Evolutionary conservation across 2,113 vertebrate species (phyloP).

Genomic region (Crocuta crocuta): DNA sequence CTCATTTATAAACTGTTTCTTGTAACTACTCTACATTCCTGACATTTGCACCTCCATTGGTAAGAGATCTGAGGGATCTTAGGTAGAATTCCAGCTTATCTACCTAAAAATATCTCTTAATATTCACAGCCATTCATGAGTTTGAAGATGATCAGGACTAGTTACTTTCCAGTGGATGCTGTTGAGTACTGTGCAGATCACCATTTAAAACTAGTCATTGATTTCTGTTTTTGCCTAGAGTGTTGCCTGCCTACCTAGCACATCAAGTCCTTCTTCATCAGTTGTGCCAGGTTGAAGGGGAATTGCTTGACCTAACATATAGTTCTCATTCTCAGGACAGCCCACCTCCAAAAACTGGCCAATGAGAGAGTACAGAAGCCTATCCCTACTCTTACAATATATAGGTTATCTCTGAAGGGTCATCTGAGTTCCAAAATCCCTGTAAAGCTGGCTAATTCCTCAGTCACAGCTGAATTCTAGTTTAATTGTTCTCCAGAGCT

Average conservation of each 20-base stretch:
- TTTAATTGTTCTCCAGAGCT: not conserved
- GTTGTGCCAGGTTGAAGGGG: not conserved
- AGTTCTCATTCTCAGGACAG: accelerated
- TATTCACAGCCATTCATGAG: not conserved
- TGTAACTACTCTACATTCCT: not conserved
- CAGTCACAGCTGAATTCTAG: not conserved
- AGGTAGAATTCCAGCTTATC: not conserved
- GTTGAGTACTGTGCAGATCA: not conserved
- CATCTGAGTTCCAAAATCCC: not conserved
- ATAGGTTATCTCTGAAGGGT: not conserved
- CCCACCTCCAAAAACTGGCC: not conserved
- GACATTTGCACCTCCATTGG: not conserved
- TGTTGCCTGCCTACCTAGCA: not conserved
- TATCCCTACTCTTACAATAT: not conserved
- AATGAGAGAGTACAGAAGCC: not conserved
- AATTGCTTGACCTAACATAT: not conserved
- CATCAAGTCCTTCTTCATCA: not conserved
- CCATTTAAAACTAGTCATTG: not conserved
- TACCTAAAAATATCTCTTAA: not conserved
- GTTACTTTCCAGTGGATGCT: not conserved
- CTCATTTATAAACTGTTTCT: not conserved
- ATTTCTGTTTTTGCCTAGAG: not conserved
- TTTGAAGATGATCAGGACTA: not conserved
- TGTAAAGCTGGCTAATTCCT: not conserved
- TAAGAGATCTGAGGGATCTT: not conserved